Evolutionary conservation across 2,797 vertebrate species (phyloP).

Genomic region (Hippocampus kuda): DNA sequence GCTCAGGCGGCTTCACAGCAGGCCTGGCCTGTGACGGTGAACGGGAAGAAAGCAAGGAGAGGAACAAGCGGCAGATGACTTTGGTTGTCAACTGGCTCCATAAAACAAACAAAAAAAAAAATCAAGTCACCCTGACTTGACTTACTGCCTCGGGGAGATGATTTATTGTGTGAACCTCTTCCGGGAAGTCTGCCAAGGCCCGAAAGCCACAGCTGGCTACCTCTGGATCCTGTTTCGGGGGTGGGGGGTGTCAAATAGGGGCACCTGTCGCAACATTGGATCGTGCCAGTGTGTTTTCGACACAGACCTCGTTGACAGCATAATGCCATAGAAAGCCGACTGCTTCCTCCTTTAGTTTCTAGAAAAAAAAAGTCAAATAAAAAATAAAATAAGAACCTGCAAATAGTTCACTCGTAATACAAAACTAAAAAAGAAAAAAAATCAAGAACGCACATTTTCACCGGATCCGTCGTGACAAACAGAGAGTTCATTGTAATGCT

Average conservation of each 20-base stretch:
- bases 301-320: slow-evolving; percentile 67
- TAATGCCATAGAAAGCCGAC: slow-evolving; percentile 83
- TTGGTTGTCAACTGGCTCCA: not conserved
- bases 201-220: slow-evolving; percentile 79
- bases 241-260: not conserved
- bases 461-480: too few species aligned
- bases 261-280: not conserved
- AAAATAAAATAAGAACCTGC: too few species aligned
- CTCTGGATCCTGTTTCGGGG: slow-evolving; percentile 42
- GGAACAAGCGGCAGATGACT: not conserved
- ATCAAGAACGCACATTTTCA: too few species aligned
- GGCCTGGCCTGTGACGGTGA: slow-evolving; percentile 68
- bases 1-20: slow-evolving; percentile 41
- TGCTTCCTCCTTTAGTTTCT: slow-evolving; percentile 84
- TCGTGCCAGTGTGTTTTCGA: not conserved
- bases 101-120: too few species aligned
- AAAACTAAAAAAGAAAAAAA: too few species aligned
- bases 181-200: slow-evolving; percentile 75
- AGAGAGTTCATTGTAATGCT: too few species aligned
- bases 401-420: too few species aligned
- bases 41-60: not conserved
- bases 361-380: slow-evolving; percentile 13
- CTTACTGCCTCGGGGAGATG: slow-evolving; percentile 83
- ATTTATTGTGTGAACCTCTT: slow-evolving; percentile 70
- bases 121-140: not conserved